phyloP scores from a whole-genome alignment of 2,797 vertebrate genomes.

The Ceyx erithaca region DNA sequence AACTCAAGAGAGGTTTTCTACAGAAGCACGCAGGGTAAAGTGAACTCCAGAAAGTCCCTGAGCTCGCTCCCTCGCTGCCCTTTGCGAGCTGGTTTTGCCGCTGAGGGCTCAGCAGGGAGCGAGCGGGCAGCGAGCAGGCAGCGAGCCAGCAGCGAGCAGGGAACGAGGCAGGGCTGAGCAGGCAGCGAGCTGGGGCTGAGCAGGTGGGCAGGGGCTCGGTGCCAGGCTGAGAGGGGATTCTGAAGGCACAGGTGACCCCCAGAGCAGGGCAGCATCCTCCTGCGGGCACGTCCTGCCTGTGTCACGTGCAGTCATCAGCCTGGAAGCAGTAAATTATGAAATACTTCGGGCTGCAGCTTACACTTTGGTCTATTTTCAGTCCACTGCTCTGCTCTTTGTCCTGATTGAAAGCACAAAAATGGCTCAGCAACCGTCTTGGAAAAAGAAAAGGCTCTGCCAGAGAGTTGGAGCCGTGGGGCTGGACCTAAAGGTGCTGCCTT shows the following conservation, averaged over 20 bases:
- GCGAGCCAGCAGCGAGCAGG: not conserved
- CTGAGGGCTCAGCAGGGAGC: not conserved
- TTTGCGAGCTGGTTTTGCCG: not conserved
- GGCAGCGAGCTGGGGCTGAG: not conserved
- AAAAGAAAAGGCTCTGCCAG: not conserved
- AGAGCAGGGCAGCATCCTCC: not conserved
- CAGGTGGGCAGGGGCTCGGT: not conserved
- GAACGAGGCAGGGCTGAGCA: not conserved
- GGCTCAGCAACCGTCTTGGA: not conserved
- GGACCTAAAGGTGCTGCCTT: not conserved
- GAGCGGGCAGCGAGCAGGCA: not conserved
- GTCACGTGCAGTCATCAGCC: not conserved
- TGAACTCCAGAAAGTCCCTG: not conserved
- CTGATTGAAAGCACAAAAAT: slow-evolving; percentile 1
- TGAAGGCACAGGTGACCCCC: not conserved
- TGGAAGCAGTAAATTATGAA: not conserved
- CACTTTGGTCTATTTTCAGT: slow-evolving; percentile 52
- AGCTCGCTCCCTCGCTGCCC: not conserved
- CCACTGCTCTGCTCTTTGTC: slow-evolving; percentile 26
- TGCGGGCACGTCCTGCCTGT: not conserved
- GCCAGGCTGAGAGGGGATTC: not conserved
- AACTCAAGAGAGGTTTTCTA: not conserved
- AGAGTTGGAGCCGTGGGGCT: not conserved
- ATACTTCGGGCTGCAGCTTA: not conserved
- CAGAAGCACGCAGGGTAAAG: not conserved